These are phyloP conservation scores for Acropora yongei DNA, from an alignment of 64 coral and sea anemone genomes.

Conservation along the genomic window DNA sequence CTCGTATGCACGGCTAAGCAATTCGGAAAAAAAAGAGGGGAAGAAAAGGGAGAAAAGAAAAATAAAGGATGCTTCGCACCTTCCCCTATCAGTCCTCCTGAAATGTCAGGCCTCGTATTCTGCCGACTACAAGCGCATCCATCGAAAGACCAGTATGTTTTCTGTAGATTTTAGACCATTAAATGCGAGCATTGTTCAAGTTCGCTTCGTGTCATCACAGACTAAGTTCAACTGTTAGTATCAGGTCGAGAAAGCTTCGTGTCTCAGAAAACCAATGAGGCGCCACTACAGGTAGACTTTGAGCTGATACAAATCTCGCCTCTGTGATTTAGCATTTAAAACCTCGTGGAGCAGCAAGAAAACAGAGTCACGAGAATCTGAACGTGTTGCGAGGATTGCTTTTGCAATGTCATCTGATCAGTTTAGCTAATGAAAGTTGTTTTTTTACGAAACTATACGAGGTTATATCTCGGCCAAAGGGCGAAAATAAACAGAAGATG, in stretches of 20 bases:
- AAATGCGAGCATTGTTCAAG: too few species aligned
- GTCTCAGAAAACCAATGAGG: too few species aligned
- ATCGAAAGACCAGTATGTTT: neutral
- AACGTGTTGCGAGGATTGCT: neutral
- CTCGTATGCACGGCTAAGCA: neutral
- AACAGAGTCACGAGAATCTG: neutral
- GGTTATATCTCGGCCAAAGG: conserved; percentile 9
- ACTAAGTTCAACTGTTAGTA: too few species aligned
- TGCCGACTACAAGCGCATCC: neutral
- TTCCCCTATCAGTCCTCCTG: neutral
- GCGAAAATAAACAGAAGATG: conserved; percentile 27
- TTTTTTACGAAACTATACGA: neutral
- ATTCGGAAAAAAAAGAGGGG: neutral
- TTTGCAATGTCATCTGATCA: neutral
- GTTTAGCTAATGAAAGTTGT: neutral
- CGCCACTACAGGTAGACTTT: too few species aligned
- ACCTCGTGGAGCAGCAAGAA: too few species aligned
- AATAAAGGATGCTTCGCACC: neutral
- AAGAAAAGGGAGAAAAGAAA: too few species aligned
- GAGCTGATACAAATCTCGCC: too few species aligned
- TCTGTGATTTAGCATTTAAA: too few species aligned
- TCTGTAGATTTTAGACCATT: neutral
- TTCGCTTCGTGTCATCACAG: too few species aligned
- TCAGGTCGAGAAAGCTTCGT: too few species aligned
- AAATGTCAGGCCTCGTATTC: neutral